A percentile compares a stretch with the other conserved stretches of the same genome.
phyloP scores from a whole-genome alignment of 2,797 vertebrate species.

The Lepus oiostolus region DNA sequence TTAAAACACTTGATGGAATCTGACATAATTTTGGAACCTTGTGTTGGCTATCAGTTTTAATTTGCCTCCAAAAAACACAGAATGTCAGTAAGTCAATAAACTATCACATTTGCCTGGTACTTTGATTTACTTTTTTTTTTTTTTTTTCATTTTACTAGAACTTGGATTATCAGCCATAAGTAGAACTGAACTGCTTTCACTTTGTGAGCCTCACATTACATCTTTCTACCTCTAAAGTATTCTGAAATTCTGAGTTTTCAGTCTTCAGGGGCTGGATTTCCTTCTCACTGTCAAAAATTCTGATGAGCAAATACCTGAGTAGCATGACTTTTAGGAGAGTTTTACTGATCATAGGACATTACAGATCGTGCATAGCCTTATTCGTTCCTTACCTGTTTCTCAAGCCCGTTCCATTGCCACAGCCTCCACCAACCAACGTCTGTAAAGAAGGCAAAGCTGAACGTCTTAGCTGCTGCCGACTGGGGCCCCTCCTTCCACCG shows the following conservation, averaged over 20 bases:
- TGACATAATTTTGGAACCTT: conserved; percentile 49
- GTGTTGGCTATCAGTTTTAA: conserved; percentile 42
- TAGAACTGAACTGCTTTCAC: neutral
- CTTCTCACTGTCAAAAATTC: conserved; percentile 30
- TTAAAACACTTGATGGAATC: conserved; percentile 1
- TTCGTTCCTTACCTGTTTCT: conserved; percentile 93
- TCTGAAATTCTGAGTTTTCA: conserved; percentile 50
- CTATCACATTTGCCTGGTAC: neutral
- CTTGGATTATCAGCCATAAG: neutral
- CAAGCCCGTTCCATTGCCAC: conserved; percentile 95
- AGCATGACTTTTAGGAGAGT: conserved; percentile 8
- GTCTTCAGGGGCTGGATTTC: conserved; percentile 49
- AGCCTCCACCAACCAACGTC: conserved; percentile 96
- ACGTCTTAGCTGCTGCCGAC: conserved; percentile 99
- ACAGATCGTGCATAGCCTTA: conserved; percentile 19
- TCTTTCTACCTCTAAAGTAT: conserved; percentile 19
- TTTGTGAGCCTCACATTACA: neutral
- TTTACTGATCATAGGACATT: neutral
- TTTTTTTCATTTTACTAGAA: neutral
- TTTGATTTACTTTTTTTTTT: conserved; percentile 6
- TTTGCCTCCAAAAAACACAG: neutral
- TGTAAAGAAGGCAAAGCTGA: conserved; percentile 98
- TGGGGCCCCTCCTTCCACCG: conserved; percentile 99
- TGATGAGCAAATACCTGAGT: conserved; percentile 5
- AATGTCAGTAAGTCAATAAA: neutral